phyloP scores from a whole-genome alignment of 2,113 vertebrate genomes.

The Saguinus imperator region DNA sequence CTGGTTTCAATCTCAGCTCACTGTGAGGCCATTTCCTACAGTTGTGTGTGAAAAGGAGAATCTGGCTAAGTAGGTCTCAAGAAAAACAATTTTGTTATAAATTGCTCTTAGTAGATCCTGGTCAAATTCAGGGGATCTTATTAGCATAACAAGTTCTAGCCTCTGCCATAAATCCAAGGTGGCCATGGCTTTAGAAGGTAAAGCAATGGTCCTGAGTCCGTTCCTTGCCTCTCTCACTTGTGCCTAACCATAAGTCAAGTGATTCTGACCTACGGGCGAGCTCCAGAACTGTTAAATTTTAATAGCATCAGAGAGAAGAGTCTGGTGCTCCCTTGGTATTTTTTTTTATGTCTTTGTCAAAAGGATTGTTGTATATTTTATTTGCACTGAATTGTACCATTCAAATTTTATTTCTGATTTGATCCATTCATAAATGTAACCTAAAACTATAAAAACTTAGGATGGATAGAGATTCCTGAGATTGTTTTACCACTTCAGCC shows the following conservation, averaged over 20 bases:
- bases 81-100: not conserved
- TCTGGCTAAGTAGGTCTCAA: not conserved
- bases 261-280: not conserved
- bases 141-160: not conserved
- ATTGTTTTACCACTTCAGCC: not conserved
- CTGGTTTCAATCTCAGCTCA: not conserved
- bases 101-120: not conserved
- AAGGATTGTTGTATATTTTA: not conserved
- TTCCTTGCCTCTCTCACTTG: not conserved
- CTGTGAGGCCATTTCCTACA: not conserved
- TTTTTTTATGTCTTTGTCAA: not conserved
- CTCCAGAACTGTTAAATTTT: not conserved
- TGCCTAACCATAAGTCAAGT: not conserved
- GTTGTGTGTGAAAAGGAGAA: not conserved
- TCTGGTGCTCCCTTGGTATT: not conserved
- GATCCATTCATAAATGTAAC: not conserved
- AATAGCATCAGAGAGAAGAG: not conserved
- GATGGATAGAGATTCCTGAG: not conserved
- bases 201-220: not conserved
- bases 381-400: not conserved
- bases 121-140: not conserved
- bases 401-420: slow-evolving; percentile 20
- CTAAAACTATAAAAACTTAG: not conserved
- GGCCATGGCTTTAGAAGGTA: not conserved
- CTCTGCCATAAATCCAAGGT: not conserved